A percentile compares a stretch with the other conserved stretches of the same genome.
Evolutionary conservation across 2,888 invertebrate species (phyloP).

Genomic region (Epicampocera succincta): DNA sequence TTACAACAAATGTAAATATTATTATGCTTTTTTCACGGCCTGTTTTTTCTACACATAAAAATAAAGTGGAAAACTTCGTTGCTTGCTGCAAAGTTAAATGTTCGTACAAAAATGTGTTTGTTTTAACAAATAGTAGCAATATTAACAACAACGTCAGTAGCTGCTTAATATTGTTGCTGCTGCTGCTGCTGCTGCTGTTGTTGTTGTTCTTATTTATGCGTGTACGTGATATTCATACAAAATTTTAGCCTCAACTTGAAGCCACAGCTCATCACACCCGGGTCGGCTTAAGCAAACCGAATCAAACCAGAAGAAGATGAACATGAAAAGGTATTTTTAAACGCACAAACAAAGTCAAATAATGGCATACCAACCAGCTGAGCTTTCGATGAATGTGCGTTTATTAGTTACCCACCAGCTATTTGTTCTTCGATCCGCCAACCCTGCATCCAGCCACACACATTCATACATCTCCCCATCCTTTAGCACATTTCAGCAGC

Average conservation of each 20-base stretch:
- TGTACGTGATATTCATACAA: slow-evolving; percentile 67
- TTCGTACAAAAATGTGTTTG: not conserved
- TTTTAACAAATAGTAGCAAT: slow-evolving; percentile 53
- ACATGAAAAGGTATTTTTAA: slow-evolving; percentile 44
- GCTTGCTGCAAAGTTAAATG: not conserved
- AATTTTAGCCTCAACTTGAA: slow-evolving; percentile 32
- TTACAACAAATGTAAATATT: slow-evolving; percentile 35
- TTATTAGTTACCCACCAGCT: not conserved
- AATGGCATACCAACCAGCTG: slow-evolving; percentile 30
- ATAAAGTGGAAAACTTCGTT: slow-evolving; percentile 49
- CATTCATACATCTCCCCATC: not conserved
- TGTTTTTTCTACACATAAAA: slow-evolving; percentile 22
- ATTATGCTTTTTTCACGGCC: slow-evolving; percentile 10
- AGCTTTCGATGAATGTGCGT: not conserved
- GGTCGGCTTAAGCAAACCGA: slow-evolving; percentile 59
- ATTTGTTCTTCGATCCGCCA: slow-evolving; percentile 27
- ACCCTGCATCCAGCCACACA: slow-evolving; percentile 6
- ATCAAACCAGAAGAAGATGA: slow-evolving; percentile 19
- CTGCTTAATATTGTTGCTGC: slow-evolving; percentile 40
- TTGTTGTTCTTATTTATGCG: slow-evolving; percentile 64
- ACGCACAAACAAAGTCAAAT: slow-evolving; percentile 50
- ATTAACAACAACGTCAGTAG: slow-evolving; percentile 54
- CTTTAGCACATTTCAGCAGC: not conserved
- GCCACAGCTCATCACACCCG: slow-evolving; percentile 34
- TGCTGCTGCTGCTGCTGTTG: slow-evolving; percentile 41